phyloP scores from a whole-genome alignment of 2,113 vertebrate species.

The Aphyosemion australe region DNA sequence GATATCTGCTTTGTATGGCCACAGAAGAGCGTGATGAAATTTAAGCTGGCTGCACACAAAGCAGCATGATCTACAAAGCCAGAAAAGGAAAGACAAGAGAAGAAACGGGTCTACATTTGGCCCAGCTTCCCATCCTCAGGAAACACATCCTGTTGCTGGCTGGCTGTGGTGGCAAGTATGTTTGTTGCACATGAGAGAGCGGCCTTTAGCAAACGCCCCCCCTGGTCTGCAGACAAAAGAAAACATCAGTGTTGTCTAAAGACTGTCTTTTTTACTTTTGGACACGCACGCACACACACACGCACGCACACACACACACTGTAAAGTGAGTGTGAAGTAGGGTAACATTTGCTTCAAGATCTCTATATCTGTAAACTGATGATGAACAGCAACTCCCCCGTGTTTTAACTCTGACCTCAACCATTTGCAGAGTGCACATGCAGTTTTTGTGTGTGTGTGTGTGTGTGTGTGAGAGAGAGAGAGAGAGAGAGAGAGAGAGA shows the following conservation, averaged over 20 bases:
- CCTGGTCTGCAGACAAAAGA: conserved; percentile 71
- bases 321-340: conserved; percentile 55
- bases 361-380: conserved; percentile 28
- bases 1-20: conserved; percentile 45
- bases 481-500: conserved; percentile 8
- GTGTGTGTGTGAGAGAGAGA: conserved; percentile 21
- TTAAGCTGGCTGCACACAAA: conserved; percentile 9
- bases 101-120: conserved; percentile 77
- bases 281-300: conserved; percentile 21
- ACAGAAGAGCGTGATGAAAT: conserved; percentile 32
- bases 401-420: conserved; percentile 61
- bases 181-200: conserved; percentile 81
- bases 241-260: conserved; percentile 69
- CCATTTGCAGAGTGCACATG: conserved; percentile 41
- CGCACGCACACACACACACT: conserved; percentile 34
- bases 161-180: conserved; percentile 78
- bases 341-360: conserved; percentile 32
- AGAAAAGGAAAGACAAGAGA: conserved; percentile 71
- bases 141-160: conserved; percentile 96
- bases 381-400: conserved; percentile 46
- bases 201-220: conserved; percentile 66
- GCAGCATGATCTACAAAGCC: conserved; percentile 64
- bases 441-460: neutral
- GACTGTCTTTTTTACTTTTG: conserved; percentile 51
- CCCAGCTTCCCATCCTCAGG: conserved; percentile 83